These are phyloP conservation scores for Antennarius striatus DNA, from an alignment of 2,113 vertebrate species.

Conservation along the genomic window DNA sequence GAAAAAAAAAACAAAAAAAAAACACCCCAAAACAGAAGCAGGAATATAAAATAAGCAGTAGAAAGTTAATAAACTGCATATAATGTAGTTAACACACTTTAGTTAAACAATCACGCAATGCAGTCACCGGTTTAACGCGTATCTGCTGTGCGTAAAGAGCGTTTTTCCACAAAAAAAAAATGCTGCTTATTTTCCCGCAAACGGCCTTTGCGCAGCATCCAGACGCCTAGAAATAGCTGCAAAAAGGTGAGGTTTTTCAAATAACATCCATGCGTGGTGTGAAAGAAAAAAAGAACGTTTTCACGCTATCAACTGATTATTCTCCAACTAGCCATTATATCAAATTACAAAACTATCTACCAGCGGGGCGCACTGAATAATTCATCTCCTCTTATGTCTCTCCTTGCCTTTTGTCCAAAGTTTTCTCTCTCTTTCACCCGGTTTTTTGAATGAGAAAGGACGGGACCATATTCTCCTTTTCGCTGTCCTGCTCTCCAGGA, in stretches of 20 bases:
- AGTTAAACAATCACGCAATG: background rate
- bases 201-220: conserved; percentile 26
- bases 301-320: conserved; percentile 81
- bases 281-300: conserved; percentile 77
- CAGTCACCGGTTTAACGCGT: conserved; percentile 1
- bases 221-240: conserved; percentile 36
- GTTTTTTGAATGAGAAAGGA: conserved; percentile 85
- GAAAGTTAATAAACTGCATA: conserved; percentile 10
- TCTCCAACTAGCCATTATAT: conserved; percentile 81
- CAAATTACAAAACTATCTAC: conserved; percentile 87
- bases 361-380: conserved; percentile 88
- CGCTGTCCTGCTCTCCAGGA: conserved; percentile 66
- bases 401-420: conserved; percentile 83
- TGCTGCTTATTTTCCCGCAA: conserved; percentile 14
- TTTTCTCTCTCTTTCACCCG: conserved; percentile 73
- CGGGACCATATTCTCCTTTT: conserved; percentile 66
- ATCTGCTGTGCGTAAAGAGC: conserved; percentile 30
- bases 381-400: conserved; percentile 86
- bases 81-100: conserved; percentile 16
- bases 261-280: conserved; percentile 54
- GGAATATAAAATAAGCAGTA: conserved; percentile 7
- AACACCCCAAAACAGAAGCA: conserved; percentile 3
- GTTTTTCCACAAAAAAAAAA: conserved; percentile 6
- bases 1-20: background rate
- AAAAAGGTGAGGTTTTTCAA: conserved; percentile 29